These are phyloP conservation scores for Ectemnius cavifrons DNA, from an alignment of 2,888 invertebrate species.

Conservation along the genomic window DNA sequence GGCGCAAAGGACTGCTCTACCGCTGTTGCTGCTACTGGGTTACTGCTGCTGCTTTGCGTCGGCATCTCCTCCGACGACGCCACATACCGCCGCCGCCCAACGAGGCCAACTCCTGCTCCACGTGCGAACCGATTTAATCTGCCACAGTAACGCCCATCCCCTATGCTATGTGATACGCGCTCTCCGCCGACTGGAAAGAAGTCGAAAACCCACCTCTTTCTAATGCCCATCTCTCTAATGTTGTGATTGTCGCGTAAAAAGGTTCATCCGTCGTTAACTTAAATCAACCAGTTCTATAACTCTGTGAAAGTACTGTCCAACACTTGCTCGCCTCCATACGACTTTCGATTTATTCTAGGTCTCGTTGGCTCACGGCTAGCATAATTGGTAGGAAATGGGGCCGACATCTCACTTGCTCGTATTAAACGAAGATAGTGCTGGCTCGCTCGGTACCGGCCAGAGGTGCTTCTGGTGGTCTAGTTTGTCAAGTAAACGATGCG, in stretches of 20 bases:
- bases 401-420: neutral
- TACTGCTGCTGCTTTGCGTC: neutral
- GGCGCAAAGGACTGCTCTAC: slow-evolving; percentile 43
- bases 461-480: neutral
- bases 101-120: neutral
- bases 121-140: slow-evolving; percentile 43
- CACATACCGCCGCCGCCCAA: neutral
- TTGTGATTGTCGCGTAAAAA: no score
- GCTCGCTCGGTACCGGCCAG: neutral
- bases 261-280: no score
- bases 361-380: neutral
- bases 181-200: neutral
- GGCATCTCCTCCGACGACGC: neutral
- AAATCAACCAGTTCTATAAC: no score
- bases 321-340: no score
- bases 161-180: slow-evolving; percentile 9
- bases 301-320: no score
- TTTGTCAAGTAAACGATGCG: slow-evolving; percentile 7
- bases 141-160: slow-evolving; percentile 31
- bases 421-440: neutral
- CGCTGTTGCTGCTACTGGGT: slow-evolving; percentile 11
- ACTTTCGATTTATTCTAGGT: no score
- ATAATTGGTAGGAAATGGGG: neutral
- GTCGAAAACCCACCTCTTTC: neutral
- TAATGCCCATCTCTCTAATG: no score